Evolutionary conservation across 2,113 vertebrate genomes (phyloP), one percentile per base, ranked within the genome.

Genomic region (Pelobates fuscus): DNA sequence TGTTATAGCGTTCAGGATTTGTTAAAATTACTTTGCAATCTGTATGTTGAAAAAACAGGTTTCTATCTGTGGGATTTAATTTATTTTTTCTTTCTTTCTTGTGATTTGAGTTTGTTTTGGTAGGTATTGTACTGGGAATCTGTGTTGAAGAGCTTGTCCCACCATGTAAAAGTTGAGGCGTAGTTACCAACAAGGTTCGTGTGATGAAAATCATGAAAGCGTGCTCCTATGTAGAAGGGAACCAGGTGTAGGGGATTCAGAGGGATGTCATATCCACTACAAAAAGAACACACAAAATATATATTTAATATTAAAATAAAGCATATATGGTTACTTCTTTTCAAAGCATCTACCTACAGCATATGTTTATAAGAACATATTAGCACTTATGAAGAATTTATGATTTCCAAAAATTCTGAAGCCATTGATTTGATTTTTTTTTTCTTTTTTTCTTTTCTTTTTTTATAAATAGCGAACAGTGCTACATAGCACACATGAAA

Each of bases 131-230:
- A 98, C 8, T 97, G 96, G 79, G 75, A 88, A 79, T 99, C 95
- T 2, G 97, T 99, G 62, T 88, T 89, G 62, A 98, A 91, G 68
- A 98, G 41, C 77, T 85, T 93, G 82, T 98, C 96, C 97, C 97
- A 99, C 96, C 96, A 99, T 0, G 96, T 98, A 84, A 98, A 99
- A 8, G 95, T 98, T 2, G 97, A 98, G 11, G 96, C 87, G 0
- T 99, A 98, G 86, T 99, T 98, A 32, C 97, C 97, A 0, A 94
- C 78, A 7, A 98, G 98, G 91, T 99, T 99, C 96, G 98, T 96
- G 85, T 99, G 97, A 82, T 99, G 97, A 84, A 99, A 99, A 83
- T 99, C 97, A 0, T 98, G 97, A 69, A 96, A 98, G 49, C 95
- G 96, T 10, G 94, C 74, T 0, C 97, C 97, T 7, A 94, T 93